Conservation (phyloP, 2,888 invertebrate species). For the Drosophila rellima region DNA sequence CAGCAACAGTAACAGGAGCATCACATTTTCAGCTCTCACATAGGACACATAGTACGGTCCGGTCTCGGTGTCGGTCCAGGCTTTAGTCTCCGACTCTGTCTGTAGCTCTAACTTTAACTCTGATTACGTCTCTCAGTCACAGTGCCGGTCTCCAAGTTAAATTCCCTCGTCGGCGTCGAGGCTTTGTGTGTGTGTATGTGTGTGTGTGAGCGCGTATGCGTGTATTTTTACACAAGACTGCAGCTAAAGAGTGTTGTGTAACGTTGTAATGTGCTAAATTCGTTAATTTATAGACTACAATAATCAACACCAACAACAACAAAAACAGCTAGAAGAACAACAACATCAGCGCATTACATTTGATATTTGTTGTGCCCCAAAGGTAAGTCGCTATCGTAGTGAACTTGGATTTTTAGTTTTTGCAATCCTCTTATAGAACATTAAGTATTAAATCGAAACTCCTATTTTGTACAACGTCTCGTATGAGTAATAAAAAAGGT, state of each 20-base stretch:
- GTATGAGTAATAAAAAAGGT: conserved; percentile 18
- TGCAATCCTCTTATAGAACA: conserved; percentile 10
- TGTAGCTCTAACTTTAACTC: background rate
- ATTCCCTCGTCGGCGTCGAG: conserved; percentile 41
- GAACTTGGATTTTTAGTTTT: conserved; percentile 9
- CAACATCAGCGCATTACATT: conserved; percentile 49
- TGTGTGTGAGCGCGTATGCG: conserved; percentile 10
- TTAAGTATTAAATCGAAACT: background rate
- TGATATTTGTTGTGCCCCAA: conserved; percentile 57
- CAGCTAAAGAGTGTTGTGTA: conserved; percentile 51
- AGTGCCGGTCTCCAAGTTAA: conserved; percentile 36
- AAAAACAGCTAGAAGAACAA: conserved; percentile 30
- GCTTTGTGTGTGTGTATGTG: conserved; percentile 1
- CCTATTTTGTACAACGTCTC: background rate
- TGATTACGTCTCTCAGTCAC: background rate
- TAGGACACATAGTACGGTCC: conserved; percentile 35
- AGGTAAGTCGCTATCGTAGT: conserved; percentile 53
- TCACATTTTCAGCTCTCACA: conserved; percentile 31
- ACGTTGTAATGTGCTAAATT: conserved; percentile 73
- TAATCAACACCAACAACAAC: conserved; percentile 53
- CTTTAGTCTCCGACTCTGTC: conserved; percentile 12
- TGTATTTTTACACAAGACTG: conserved; percentile 40
- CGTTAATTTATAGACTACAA: conserved; percentile 71
- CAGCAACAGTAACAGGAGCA: conserved; percentile 34
- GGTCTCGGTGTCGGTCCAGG: conserved; percentile 23